Base-by-base conservation (phyloP, 2,888 invertebrate genomes). In the Sturmia bella region DNA sequence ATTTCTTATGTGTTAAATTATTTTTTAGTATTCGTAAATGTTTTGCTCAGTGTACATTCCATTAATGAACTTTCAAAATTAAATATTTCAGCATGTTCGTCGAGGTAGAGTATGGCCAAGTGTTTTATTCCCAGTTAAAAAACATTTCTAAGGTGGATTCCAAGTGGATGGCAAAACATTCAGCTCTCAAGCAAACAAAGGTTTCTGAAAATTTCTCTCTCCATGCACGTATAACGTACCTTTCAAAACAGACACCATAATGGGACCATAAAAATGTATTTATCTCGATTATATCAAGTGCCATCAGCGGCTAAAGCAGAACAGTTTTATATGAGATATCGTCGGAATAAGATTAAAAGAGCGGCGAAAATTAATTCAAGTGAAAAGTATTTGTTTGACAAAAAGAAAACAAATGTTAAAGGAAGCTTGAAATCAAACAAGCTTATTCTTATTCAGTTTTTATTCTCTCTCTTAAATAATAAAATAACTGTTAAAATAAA, bases 261-360 rank as follows among this genome's bases (percentile, higher is more conserved):
- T 43, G 41, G 48, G 57, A 32, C 32, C 32, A 32, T 68, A 57
- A 73, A 68, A 41, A 19, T 57, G 45, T 61, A 32, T 54, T 41
- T 39, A 64, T 45, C 54, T 59, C 13, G 69, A 54, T 76, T 84
- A 85, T 85, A 85, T 85, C 70, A 85, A 75, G 61, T 66, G 64
- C 74, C 73, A 45, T 82, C 70, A 61, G 24, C 41, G 78, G 68
- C 72, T 69, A 73, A 83, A 63, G 50, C 75, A 54, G 13, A 59
- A 57, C 85, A 85, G 85, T 85, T 85, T 85, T 84, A 85, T 85
- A 85, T 85, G 85, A 85, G 84, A 85, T 85, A 85, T 85, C 85
- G 83, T 84, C 85, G 85, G 84, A 85, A 84, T 85, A 85, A 83
- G 85, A 84, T 80, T 79, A 52, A 78, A 75, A 37, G 24, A 17